Evolutionary conservation across 2,797 vertebrate species (phyloP), one percentile per base, ranked within the genome.

Genomic region (Melanotaenia maccullochi): DNA sequence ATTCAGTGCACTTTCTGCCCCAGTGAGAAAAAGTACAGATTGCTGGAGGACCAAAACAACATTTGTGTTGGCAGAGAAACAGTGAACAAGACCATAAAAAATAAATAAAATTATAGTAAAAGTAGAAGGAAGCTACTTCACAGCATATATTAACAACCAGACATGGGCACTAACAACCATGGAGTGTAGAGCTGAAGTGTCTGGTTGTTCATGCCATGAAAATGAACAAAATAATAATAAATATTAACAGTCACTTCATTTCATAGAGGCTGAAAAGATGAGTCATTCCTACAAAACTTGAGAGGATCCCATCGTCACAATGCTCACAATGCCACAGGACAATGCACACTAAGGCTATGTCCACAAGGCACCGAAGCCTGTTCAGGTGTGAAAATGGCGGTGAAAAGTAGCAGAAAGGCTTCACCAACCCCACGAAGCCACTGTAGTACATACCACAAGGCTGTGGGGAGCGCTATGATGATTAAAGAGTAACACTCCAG

Each of bases 11-110:
- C 28, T 30, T 30, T 30, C 28, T 30, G 28, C 28, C 28, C 28
- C 28, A 30, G 28, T 30, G 28, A 30, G 28, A 30, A 30, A 69
- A n/a, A 60, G 58, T 0, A 1, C 68, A 76, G 60, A 76, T 73
- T 80, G 69, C 68, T 62, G 28, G 25, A 75, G 71, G 69, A 79
- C 58, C 56, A 62, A 72, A 65, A 73, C 68, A 70, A 59, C 28
- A 65, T 83, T 77, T 76, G 72, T 73, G 66, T 75, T 44, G 2
- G 62, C 62, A 77, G 47, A 57, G 52, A 73, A 33, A 73, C 2
- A 7, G 49, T 2, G 8, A 64, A 76, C 64, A 76, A 70, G 67
- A 83, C 30, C 30, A 49, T 5, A 58, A 51, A 65, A 49, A 76
- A 68, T 73, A 67, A 58, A 62, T 60, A 60, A 64, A 61, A 56